A percentile compares a stretch with the other conserved stretches of the same genome.
These are phyloP conservation scores for Protaetia brevitarsis DNA, from an alignment of 1,140 invertebrate species.

Conservation along the genomic window DNA sequence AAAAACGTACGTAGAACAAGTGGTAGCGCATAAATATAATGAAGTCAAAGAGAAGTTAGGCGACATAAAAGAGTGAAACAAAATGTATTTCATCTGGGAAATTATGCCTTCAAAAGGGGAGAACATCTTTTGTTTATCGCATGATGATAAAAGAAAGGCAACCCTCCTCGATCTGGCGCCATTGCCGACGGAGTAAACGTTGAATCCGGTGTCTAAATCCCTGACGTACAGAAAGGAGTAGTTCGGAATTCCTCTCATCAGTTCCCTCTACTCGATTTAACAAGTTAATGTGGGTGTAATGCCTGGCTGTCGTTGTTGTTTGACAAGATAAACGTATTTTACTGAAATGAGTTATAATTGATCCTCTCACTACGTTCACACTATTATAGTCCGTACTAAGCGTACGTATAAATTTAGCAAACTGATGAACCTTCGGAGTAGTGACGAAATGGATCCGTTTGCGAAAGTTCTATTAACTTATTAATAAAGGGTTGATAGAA, in stretches of 20 bases:
- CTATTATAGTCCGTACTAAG: too few species aligned
- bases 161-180: background rate
- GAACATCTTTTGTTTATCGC: slow-evolving; percentile 7
- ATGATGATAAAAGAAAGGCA: background rate
- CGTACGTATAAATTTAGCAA: too few species aligned
- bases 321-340: slow-evolving; percentile 30
- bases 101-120: background rate
- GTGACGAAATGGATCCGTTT: too few species aligned
- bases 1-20: background rate
- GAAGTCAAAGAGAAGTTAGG: background rate
- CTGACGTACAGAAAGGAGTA: background rate
- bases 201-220: slow-evolving; percentile 23
- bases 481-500: too few species aligned
- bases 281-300: slow-evolving; percentile 33
- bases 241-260: background rate
- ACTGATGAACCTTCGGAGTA: too few species aligned
- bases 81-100: background rate
- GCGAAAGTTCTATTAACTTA: too few species aligned
- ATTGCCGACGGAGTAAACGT: slow-evolving; percentile 6
- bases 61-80: background rate
- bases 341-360: slow-evolving; percentile 7
- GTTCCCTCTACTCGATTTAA: slow-evolving; percentile 24
- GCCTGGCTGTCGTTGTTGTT: slow-evolving; percentile 28
- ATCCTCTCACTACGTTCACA: background rate
- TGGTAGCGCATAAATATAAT: background rate